Conservation (phyloP, 2,888 invertebrate genomes). For the Branchipolynoe longqiensis region DNA sequence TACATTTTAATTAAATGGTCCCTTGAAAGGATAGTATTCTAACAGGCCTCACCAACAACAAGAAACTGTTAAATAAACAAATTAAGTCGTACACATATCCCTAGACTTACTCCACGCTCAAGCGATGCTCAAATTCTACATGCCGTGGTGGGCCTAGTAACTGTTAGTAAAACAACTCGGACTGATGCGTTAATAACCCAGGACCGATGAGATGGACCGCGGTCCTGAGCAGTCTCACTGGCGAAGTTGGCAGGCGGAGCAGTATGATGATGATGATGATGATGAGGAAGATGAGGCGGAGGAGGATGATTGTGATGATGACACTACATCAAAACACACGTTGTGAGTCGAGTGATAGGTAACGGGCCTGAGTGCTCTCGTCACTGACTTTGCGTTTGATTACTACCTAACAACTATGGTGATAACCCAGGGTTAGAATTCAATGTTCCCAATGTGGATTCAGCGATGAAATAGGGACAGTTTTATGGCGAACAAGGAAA, state of each 20-base stretch:
- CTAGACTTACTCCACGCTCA: too few species aligned
- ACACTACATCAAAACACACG: neutral
- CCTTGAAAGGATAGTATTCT: too few species aligned
- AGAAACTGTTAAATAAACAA: too few species aligned
- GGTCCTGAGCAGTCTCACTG: neutral
- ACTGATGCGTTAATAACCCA: too few species aligned
- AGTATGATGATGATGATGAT: slow-evolving; percentile 8
- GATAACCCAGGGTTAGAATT: neutral
- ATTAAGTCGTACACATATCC: too few species aligned
- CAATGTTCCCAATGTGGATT: neutral
- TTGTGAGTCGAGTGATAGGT: slow-evolving; percentile 8
- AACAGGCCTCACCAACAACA: too few species aligned
- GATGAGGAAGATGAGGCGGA: slow-evolving; percentile 14
- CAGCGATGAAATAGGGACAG: neutral
- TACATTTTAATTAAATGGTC: too few species aligned
- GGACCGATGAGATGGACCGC: neutral
- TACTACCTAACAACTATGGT: neutral
- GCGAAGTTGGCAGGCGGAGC: neutral
- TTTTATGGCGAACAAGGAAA: neutral
- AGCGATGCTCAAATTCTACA: too few species aligned
- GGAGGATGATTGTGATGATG: slow-evolving; percentile 26
- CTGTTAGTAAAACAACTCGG: too few species aligned
- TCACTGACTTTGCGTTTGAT: slow-evolving; percentile 5
- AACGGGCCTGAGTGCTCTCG: neutral
- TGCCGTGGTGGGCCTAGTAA: too few species aligned